Conservation (phyloP, 2,113 vertebrate genomes). For the Urocynchramus pylzowi region DNA sequence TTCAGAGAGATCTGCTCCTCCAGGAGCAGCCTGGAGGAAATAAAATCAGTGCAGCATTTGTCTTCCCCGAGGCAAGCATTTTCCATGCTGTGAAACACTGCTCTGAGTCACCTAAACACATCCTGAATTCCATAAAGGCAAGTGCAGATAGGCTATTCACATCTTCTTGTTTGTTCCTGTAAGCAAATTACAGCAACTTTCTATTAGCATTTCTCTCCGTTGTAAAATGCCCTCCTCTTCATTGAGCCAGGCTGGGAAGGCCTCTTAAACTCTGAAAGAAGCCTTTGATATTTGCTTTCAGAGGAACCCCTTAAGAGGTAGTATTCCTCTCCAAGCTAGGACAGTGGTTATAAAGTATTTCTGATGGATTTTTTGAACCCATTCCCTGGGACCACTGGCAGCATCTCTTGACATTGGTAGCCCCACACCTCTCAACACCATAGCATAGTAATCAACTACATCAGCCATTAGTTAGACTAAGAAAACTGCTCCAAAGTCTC, state of each 20-base stretch:
- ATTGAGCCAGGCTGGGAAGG: not conserved
- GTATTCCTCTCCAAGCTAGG: not conserved
- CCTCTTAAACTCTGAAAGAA: not conserved
- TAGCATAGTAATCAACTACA: not conserved
- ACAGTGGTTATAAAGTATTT: not conserved
- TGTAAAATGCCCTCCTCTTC: not conserved
- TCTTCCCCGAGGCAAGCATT: not conserved
- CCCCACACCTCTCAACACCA: no score
- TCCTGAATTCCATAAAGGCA: not conserved
- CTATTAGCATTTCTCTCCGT: not conserved
- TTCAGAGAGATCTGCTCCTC: no score
- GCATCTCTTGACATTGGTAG: not conserved
- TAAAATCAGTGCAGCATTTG: not conserved
- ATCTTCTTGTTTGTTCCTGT: not conserved
- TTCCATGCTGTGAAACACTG: not conserved
- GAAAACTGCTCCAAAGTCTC: not conserved
- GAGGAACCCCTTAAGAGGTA: not conserved
- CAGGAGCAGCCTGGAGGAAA: not conserved
- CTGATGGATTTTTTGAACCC: not conserved
- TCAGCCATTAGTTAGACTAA: not conserved
- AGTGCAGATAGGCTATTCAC: not conserved
- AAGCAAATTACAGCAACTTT: not conserved
- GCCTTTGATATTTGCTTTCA: not conserved
- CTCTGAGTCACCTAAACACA: not conserved
- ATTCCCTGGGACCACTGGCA: not conserved